These are phyloP conservation scores for Tillus elongatus DNA, from an alignment of 2,888 invertebrate species.

Conservation along the genomic window DNA sequence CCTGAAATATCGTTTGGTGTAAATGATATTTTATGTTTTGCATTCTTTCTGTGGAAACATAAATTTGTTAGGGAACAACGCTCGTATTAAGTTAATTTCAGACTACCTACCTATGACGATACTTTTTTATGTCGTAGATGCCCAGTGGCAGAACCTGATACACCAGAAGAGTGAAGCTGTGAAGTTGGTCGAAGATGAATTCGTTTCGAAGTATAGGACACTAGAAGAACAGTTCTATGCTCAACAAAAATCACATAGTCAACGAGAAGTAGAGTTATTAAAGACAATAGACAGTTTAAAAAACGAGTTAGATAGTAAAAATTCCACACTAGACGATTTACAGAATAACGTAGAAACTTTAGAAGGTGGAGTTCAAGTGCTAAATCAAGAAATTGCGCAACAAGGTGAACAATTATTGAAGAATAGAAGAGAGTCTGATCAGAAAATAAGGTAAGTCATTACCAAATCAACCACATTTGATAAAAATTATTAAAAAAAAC, in stretches of 20 bases:
- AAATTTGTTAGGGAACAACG: too few species aligned
- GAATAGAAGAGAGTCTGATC: constrained; percentile 35
- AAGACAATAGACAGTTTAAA: constrained; percentile 40
- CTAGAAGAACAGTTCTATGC: constrained; percentile 41
- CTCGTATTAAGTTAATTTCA: too few species aligned
- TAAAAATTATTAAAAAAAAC: too few species aligned
- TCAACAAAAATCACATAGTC: constrained; percentile 38
- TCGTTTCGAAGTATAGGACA: constrained; percentile 44
- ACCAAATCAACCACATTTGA: too few species aligned
- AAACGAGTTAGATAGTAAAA: constrained; percentile 37
- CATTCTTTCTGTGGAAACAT: too few species aligned
- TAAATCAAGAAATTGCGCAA: constrained; percentile 39
- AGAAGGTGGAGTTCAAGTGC: constrained; percentile 42
- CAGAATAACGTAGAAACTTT: constrained; percentile 41
- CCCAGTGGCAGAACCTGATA: constrained; percentile 56
- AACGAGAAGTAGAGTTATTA: constrained; percentile 38
- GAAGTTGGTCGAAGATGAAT: constrained; percentile 51
- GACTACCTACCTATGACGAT: too few species aligned
- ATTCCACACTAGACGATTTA: constrained; percentile 38
- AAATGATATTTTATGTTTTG: too few species aligned
- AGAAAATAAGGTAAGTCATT: constrained; percentile 44
- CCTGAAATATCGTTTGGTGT: too few species aligned
- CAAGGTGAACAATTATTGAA: constrained; percentile 35
- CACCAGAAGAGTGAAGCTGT: constrained; percentile 54
- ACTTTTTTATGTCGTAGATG: too few species aligned